Evolutionary conservation across 2,797 vertebrate species (phyloP), one percentile per base, ranked within the genome.

Genomic region (Pipistrellus pygmaeus): DNA sequence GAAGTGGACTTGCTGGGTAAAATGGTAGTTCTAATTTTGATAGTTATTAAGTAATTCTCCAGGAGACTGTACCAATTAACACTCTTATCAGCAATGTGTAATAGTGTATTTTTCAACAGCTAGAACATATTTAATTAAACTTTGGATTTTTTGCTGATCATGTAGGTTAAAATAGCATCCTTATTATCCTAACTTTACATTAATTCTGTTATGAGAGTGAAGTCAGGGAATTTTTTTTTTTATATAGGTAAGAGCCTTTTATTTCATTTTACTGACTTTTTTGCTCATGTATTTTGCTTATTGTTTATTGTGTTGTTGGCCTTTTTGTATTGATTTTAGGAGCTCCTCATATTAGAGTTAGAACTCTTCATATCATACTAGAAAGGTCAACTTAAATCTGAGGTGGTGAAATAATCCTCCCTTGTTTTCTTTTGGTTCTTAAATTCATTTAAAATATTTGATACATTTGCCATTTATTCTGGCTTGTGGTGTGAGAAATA

Each of bases 391-490:
- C 21, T 82, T 9, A 30, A 46, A 62, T 68, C 30, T 92, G 44
- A 76, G 80, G 35, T 89, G 86, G 30, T 38, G 69, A 86, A 72
- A 53, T 27, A 82, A 69, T 83, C 81, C 25, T 95, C 25, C 2
- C 14, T n/a, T 90, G 48, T 71, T 84, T 91, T 88, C 20, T 88
- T 66, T 17, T 91, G 71, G 2, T 88, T 96, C 51, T 85, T 76
- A 85, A 83, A 81, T 85, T 91, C 5, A 55, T 35, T 77, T 30
- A 72, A 83, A 90, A 68, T 69, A 62, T 72, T 53, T 83, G 7
- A 76, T 57, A 10, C 8, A 27, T 80, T 96, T 80, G 13, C 85
- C 51, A 21, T 76, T 91, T 69, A 32, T 64, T 6, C 15, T 60
- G 4, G 27, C 75, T 78, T 55, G 13, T 41, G 7, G 2, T 86